Evolutionary conservation across 2,113 vertebrate genomes (phyloP), one percentile per base, ranked within the genome.

Genomic region (Plecturocebus donacophilus): DNA sequence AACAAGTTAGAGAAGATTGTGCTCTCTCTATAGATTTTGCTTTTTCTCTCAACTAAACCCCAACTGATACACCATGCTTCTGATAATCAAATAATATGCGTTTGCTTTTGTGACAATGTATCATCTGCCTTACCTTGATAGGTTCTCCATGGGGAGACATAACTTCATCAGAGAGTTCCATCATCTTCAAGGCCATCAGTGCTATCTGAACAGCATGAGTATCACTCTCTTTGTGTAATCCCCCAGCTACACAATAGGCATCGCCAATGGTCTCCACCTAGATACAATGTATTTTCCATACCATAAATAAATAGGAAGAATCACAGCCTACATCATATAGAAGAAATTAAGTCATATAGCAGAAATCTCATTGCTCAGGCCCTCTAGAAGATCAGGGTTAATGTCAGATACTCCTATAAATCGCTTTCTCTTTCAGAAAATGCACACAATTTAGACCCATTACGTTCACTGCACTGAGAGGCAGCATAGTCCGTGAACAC

Each of bases 191-290:
- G 56, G 99, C 99, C 99, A 99, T 99, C 94, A 99, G 98, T 3
- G 99, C 99, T 95, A 99, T 99, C 96, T 99, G 99, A 81, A 99
- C 98, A 7, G 99, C 99, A 1, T 99, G 99, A 2, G 99, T 99
- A 52, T 99, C 99, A 80, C 99, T 99, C 97, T 99, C 99, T 96
- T 99, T 99, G 98, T 99, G 99, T 38, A 99, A 98, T 38, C 99
- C 99, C 86, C 99, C 99, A 45, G 99, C 99, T 4, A 99, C 99
- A 97, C 99, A 99, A 93, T 99, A 99, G 0, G 99, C 99, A 96
- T 99, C 99, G 2, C 99, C 99, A 73, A 99, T 99, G 47, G 99
- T 99, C 98, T 99, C 99, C 98, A 99, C 99, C 99, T 99, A 91
- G 97, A 99, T 66, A 97, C 8, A 73, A 81, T 4, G 97, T 8